Evolutionary conservation across 2,888 invertebrate species (phyloP), one percentile per base, ranked within the genome.

Genomic region (Ectobius pallidus): DNA sequence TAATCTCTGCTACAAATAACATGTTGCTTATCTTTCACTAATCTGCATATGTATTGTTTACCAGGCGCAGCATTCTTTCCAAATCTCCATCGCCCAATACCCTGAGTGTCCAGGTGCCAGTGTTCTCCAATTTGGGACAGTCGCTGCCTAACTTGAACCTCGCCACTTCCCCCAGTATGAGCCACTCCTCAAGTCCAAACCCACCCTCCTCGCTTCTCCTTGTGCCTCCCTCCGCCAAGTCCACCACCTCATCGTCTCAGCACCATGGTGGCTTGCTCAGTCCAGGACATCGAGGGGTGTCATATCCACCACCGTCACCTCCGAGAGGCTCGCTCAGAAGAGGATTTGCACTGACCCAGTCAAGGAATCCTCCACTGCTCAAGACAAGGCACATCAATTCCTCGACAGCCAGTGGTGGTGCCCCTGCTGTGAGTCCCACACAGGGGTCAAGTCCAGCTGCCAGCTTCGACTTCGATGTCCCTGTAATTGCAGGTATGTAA

Each of bases 251-350:
- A 14, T 11, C 49, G 1, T 25, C 46, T 22, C 71, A 71, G 16
- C 83, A 82, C 81, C 85, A 81, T 77, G 83, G 83, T 52, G 81
- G 82, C 20, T 78, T 83, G 27, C 79, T 83, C 25, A 83, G 83
- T 49, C 83, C 83, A 20, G 83, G 83, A 77, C 83, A 83, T 76
- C 80, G 83, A 80, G 83, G 83, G 80, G 78, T 73, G 52, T 93
- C 93, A 76, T 94, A 94, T 82, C 94, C 94, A 71, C 94, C 94
- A 7, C 92, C 93, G 27, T 94, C 93, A 77, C 94, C 81, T 79
- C 86, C 81, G 80, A 85, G 88, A 83, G 84, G 82, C 49, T 80
- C 80, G 69, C 80, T 91, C 71, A 86, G 87, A 78, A 85, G 91
- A 72, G 90, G 90, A 25, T 82, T 90, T 79, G 91, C 91, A 46